Evolutionary conservation across 2,113 vertebrate species (phyloP).

Genomic region (Chrysemys picta): DNA sequence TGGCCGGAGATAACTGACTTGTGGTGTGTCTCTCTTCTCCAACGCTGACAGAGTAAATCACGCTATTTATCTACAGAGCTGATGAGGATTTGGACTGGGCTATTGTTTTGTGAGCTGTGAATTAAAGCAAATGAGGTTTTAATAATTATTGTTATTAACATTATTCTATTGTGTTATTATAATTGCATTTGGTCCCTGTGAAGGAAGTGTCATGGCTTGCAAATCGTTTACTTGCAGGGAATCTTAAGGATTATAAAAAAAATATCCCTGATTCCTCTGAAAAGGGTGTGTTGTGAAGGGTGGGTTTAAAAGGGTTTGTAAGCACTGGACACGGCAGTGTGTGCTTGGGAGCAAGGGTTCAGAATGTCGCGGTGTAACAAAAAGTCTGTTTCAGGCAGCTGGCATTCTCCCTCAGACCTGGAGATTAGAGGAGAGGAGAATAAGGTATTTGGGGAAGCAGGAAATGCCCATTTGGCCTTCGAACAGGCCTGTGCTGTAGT

Average conservation of each 20-base stretch:
- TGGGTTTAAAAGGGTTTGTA: neutral
- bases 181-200: neutral
- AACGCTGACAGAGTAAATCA: conserved; percentile 60
- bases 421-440: neutral
- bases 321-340: neutral
- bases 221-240: neutral
- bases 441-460: rapidly evolving
- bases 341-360: neutral
- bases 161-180: conserved; percentile 22
- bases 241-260: neutral
- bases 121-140: conserved; percentile 48
- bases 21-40: conserved; percentile 53
- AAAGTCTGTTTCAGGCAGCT: neutral
- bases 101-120: conserved; percentile 37
- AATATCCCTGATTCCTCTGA: neutral
- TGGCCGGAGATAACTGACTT: conserved; percentile 41
- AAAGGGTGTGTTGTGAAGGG: neutral
- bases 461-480: neutral
- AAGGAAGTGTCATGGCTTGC: conserved; percentile 17
- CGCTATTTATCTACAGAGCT: conserved; percentile 52
- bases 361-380: neutral
- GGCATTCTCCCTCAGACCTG: neutral
- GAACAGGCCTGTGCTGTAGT: neutral
- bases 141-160: conserved; percentile 53
- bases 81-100: conserved; percentile 59